Percentiles rank a stretch among this genome's conserved stretches.
Conservation (phyloP, 2,797 vertebrate genomes). For the Ctenochaetus hawaiiensis region DNA sequence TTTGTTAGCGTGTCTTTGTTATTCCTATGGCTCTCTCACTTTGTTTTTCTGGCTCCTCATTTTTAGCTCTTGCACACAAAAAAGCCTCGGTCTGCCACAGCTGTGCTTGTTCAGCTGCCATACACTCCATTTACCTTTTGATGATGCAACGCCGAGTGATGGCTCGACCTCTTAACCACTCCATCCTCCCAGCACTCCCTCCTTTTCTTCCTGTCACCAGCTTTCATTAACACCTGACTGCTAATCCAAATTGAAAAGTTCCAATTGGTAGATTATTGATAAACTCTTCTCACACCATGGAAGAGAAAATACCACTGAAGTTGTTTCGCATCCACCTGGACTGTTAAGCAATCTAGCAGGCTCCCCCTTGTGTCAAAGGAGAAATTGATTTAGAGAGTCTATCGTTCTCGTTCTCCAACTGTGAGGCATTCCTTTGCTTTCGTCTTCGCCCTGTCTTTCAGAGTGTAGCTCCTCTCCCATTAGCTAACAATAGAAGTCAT, state of each 20-base stretch:
- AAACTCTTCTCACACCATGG: not conserved
- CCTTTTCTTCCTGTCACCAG: not conserved
- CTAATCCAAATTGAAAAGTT: constrained; percentile 68
- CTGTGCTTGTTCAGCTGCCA: constrained; percentile 38
- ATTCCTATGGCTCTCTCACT: not conserved
- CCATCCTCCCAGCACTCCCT: not conserved
- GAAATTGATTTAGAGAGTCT: constrained; percentile 57
- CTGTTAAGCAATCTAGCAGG: constrained; percentile 46
- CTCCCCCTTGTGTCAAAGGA: constrained; percentile 38
- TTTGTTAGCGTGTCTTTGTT: constrained; percentile 3
- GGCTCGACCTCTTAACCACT: constrained; percentile 25
- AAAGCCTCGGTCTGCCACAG: constrained; percentile 12
- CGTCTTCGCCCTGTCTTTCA: constrained; percentile 35
- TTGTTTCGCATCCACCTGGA: constrained; percentile 47
- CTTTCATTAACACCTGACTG: constrained; percentile 55
- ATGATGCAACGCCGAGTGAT: constrained; percentile 38
- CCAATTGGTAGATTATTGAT: constrained; percentile 57
- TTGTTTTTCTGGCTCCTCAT: constrained; percentile 6
- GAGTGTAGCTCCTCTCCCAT: constrained; percentile 44
- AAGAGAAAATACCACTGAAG: constrained; percentile 33
- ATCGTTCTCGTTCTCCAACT: constrained; percentile 39
- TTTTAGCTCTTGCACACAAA: constrained; percentile 12
- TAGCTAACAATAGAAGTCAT: constrained; percentile 59
- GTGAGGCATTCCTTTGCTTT: constrained; percentile 49
- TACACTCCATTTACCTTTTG: constrained; percentile 49